These are phyloP conservation scores for Apotomis capreana DNA, from an alignment of 2,888 invertebrate genomes.

Conservation along the genomic window DNA sequence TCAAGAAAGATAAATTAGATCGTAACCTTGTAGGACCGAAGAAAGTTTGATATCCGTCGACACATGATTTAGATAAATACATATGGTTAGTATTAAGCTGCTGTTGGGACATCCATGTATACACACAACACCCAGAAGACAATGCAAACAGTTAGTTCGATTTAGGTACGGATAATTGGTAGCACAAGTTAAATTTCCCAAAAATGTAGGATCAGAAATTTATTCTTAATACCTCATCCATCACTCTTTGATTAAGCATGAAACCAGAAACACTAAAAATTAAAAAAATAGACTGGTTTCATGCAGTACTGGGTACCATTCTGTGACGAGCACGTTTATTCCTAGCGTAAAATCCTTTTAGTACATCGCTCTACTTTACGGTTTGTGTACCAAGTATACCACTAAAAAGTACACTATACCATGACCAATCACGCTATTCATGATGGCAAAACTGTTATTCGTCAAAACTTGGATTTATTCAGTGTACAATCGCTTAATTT, in stretches of 20 bases:
- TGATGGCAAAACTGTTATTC: background rate
- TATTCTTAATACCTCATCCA: background rate
- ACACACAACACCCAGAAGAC: background rate
- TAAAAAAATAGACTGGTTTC: too few species aligned
- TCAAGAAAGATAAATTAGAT: too few species aligned
- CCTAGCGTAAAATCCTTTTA: too few species aligned
- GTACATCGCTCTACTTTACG: background rate
- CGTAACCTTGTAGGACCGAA: too few species aligned
- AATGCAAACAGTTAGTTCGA: conserved; percentile 3
- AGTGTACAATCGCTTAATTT: conserved; percentile 25
- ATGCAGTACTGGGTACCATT: too few species aligned
- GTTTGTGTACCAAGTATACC: background rate
- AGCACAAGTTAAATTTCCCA: conserved; percentile 2
- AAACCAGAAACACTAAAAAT: too few species aligned
- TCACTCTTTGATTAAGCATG: too few species aligned
- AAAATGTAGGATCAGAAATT: background rate
- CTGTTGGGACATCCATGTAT: background rate
- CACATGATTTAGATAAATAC: too few species aligned
- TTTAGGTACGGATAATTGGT: conserved; percentile 12
- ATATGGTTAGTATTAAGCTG: background rate
- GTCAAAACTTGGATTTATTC: conserved; percentile 6
- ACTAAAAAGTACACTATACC: background rate
- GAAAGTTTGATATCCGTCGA: too few species aligned
- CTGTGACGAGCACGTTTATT: too few species aligned
- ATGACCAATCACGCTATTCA: background rate